Evolutionary conservation across 2,888 invertebrate species (phyloP).

Genomic region (Mermis nigrescens): DNA sequence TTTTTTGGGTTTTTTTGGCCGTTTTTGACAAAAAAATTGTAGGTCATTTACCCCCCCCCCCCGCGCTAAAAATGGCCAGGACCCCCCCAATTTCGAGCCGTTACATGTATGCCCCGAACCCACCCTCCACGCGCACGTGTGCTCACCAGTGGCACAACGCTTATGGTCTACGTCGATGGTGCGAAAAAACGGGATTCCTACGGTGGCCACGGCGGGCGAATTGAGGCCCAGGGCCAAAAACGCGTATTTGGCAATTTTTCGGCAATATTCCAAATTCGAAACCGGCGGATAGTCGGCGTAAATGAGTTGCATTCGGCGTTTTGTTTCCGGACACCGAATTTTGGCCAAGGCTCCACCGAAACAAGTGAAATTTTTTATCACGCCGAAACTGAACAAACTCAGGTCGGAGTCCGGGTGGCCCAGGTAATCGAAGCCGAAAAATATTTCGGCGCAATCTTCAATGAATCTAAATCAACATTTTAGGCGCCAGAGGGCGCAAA

Average conservation of each 20-base stretch:
- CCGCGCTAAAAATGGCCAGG: too few species aligned
- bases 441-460: slow-evolving; percentile 35
- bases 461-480: too few species aligned
- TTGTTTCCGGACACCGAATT: slow-evolving; percentile 24
- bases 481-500: too few species aligned
- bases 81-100: too few species aligned
- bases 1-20: too few species aligned
- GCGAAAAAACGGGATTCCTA: slow-evolving; percentile 20
- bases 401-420: slow-evolving; percentile 32
- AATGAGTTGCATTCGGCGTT: slow-evolving; percentile 23
- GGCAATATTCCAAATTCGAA: slow-evolving; percentile 24
- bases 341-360: slow-evolving; percentile 34
- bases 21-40: too few species aligned
- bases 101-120: too few species aligned
- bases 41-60: too few species aligned
- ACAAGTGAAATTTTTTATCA: slow-evolving; percentile 33
- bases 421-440: slow-evolving; percentile 29
- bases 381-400: slow-evolving; percentile 34
- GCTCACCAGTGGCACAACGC: slow-evolving; percentile 22
- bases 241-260: slow-evolving; percentile 31
- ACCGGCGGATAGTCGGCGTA: slow-evolving; percentile 26
- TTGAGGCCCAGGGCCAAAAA: slow-evolving; percentile 26
- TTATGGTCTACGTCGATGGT: slow-evolving; percentile 26
- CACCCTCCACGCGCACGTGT: too few species aligned
- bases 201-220: slow-evolving; percentile 24